Conservation (phyloP, 2,797 vertebrate species). For the Anguilla obscura region DNA sequence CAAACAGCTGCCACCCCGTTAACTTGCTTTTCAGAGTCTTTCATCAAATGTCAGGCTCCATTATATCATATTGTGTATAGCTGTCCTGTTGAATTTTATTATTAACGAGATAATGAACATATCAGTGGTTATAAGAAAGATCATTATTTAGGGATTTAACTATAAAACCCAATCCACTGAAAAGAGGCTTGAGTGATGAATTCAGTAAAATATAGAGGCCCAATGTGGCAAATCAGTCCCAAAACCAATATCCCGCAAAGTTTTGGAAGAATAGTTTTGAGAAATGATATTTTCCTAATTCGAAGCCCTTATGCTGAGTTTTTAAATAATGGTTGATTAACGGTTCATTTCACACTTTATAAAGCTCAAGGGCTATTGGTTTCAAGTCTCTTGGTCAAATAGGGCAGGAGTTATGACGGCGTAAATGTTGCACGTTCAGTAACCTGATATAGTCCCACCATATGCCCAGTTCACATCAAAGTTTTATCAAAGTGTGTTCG, state of each 20-base stretch:
- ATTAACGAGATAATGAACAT: not conserved
- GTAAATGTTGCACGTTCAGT: not conserved
- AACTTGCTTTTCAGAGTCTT: slow-evolving; percentile 1
- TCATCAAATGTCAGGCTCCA: not conserved
- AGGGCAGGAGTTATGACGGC: not conserved
- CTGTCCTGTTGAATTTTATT: slow-evolving; percentile 10
- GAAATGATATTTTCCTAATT: not conserved
- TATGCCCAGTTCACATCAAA: not conserved
- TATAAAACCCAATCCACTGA: no score
- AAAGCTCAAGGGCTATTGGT: not conserved
- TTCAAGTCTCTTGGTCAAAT: not conserved
- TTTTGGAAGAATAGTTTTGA: not conserved
- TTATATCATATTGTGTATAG: not conserved
- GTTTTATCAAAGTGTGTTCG: no score
- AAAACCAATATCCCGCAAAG: not conserved
- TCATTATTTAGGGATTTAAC: not conserved
- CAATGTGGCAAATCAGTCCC: not conserved
- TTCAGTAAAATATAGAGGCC: not conserved
- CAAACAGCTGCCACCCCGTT: not conserved
- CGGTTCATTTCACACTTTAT: not conserved
- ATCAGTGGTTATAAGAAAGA: not conserved
- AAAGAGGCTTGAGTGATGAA: not conserved
- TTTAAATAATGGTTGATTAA: not conserved
- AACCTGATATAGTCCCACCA: not conserved
- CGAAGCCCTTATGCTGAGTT: not conserved